Conservation (phyloP, 2,888 invertebrate species). For the Lasioglossum vierecki region DNA sequence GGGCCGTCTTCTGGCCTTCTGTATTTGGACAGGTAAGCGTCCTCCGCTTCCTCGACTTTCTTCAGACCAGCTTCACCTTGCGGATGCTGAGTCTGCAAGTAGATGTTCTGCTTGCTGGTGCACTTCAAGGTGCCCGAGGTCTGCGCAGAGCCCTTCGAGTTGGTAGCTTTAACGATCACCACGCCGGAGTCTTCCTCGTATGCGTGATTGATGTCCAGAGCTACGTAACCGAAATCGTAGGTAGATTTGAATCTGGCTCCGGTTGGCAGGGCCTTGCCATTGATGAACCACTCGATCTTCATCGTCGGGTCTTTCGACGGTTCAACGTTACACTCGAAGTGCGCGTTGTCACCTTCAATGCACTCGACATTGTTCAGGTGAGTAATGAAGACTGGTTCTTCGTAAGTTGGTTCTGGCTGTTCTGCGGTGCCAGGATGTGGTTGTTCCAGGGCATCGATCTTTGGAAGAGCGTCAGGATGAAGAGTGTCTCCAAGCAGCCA, state of each 20-base stretch:
- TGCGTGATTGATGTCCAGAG: slow-evolving; percentile 93
- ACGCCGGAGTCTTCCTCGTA: slow-evolving; percentile 97
- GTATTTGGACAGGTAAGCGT: slow-evolving; percentile 90
- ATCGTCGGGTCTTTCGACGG: slow-evolving; percentile 96
- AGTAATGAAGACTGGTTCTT: slow-evolving; percentile 94
- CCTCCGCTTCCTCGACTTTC: slow-evolving; percentile 95
- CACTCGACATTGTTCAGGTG: slow-evolving; percentile 96
- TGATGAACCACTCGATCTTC: slow-evolving; percentile 97
- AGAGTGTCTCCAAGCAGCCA: slow-evolving; percentile 94
- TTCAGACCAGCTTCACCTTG: slow-evolving; percentile 96
- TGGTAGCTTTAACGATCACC: slow-evolving; percentile 95
- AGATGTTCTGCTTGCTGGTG: slow-evolving; percentile 91
- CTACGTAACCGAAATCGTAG: slow-evolving; percentile 98
- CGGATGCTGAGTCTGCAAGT: slow-evolving; percentile 96
- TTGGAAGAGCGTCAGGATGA: slow-evolving; percentile 94
- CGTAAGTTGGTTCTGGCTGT: slow-evolving; percentile 91
- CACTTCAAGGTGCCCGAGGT: slow-evolving; percentile 95
- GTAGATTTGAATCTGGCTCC: slow-evolving; percentile 96
- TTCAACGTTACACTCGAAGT: slow-evolving; percentile 96
- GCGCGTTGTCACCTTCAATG: slow-evolving; percentile 93
- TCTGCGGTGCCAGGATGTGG: slow-evolving; percentile 89
- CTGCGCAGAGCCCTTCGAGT: slow-evolving; percentile 94
- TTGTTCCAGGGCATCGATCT: slow-evolving; percentile 94
- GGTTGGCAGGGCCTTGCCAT: slow-evolving; percentile 94
- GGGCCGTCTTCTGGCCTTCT: slow-evolving; percentile 89